Conservation (phyloP, 2,113 vertebrate genomes). For the Brienomyrus brachyistius region DNA sequence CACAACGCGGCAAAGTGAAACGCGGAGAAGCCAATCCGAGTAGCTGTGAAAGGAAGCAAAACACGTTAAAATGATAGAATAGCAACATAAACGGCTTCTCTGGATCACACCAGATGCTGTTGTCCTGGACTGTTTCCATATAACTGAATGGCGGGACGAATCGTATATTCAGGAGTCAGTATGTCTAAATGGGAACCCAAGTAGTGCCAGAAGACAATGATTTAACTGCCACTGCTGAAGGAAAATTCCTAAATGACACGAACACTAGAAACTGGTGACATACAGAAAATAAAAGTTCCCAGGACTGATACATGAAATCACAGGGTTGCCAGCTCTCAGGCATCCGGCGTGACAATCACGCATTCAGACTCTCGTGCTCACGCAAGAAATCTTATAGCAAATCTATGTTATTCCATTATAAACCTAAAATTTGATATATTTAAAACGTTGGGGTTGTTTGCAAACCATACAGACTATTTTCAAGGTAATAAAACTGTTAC, state of each 20-base stretch:
- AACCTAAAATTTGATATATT: not conserved
- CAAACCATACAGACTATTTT: not conserved
- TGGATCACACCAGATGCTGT: not conserved
- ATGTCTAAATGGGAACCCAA: not conserved
- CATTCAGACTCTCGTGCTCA: too few relatives aligned
- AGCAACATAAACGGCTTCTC: not conserved
- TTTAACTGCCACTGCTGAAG: not conserved
- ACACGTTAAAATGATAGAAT: not conserved
- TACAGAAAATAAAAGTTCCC: not conserved
- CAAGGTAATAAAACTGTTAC: not conserved
- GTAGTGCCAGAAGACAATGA: not conserved
- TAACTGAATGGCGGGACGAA: not conserved
- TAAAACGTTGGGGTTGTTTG: not conserved
- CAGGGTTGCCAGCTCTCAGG: not conserved
- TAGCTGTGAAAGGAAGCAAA: not conserved
- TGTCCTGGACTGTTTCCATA: not conserved
- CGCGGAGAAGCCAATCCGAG: not conserved
- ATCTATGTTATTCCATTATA: not conserved
- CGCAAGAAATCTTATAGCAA: too few relatives aligned
- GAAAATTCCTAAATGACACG: not conserved
- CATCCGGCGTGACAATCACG: too few relatives aligned
- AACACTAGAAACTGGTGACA: not conserved
- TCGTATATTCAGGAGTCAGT: not conserved
- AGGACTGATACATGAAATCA: not conserved
- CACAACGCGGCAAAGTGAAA: not conserved